Evolutionary conservation across 2,888 invertebrate genomes (phyloP).

Genomic region (Drosophila fungiperda): DNA sequence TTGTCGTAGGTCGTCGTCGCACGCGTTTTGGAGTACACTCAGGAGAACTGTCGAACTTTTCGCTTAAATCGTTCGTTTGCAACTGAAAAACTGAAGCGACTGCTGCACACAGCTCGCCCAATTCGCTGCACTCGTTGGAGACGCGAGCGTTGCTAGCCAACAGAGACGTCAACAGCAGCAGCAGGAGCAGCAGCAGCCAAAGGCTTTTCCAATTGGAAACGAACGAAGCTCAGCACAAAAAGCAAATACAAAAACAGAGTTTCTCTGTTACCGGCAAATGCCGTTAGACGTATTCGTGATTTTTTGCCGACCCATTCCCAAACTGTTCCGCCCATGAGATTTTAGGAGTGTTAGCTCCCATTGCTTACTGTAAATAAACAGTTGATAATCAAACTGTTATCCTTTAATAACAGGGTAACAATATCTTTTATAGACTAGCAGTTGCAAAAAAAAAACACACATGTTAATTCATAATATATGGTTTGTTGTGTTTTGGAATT

Average conservation of each 20-base stretch:
- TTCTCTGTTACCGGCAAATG: constrained; percentile 35
- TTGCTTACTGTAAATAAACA: neutral
- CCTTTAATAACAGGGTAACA: neutral
- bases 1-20: constrained; percentile 40
- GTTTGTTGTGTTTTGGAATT: constrained; percentile 35
- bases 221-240: constrained; percentile 48
- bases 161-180: constrained; percentile 37
- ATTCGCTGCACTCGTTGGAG: constrained; percentile 65
- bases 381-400: neutral
- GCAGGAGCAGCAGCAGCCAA: constrained; percentile 38
- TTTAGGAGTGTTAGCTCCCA: constrained; percentile 1
- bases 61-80: constrained; percentile 84
- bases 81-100: constrained; percentile 83
- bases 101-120: constrained; percentile 69
- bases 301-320: constrained; percentile 48
- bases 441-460: neutral
- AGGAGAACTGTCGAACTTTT: constrained; percentile 72
- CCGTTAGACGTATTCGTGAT: constrained; percentile 48
- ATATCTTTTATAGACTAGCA: neutral
- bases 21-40: constrained; percentile 35
- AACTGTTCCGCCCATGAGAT: constrained; percentile 37
- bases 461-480: constrained; percentile 22
- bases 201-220: constrained; percentile 62
- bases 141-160: constrained; percentile 38
- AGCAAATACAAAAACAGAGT: constrained; percentile 59